Evolutionary conservation across 1,140 invertebrate genomes (phyloP), one percentile per base, ranked within the genome.

Genomic region (Atta cephalotes): DNA sequence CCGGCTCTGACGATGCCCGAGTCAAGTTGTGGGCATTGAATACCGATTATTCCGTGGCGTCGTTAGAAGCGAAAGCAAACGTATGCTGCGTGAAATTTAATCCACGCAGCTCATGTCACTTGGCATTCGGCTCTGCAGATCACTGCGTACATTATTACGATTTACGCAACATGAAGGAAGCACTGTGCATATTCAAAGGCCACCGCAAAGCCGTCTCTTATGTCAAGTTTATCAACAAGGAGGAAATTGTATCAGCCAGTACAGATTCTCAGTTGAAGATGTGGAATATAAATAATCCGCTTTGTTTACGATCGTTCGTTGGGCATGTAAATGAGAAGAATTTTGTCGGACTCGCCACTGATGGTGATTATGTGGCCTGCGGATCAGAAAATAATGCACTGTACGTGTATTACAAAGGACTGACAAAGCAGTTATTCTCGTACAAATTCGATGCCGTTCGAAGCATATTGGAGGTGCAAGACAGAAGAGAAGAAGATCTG

Each of bases 141-240:
- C 98, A 99, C 94, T 99, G 98, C 95, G 98, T 99, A 60, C 98
- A 99, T 95, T 99, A 99, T 94, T 99, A 99, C 94, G 99, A 99
- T 95, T 95, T 99, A 62, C 96, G 99, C 49, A 97, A 98, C 89
- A 97, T 98, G 92, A 97, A 98, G 87, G 96, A 97, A 87, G 97
- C 98, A 2, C 95, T 99, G 10, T 97, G 97, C 49, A 96, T 99
- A 31, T 98, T 99, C 91, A 97, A 98, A 92, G 98, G 98, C 10
- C 99, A 99, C 93, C 96, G 97, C 76, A 99, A 99, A 95, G 98
- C 98, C 49, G 99, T 99, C 0, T 99, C 98, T 7, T 99, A 99
- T 95, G 98, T 99, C 0, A 99, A 99, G 94, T 99, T 99, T 95
- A 96, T 99, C 31, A 98, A 98, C 94, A 97, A 97, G 60, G 96